A percentile compares a stretch with the other conserved stretches of the same genome.
Conservation (phyloP, 2,797 vertebrate genomes). For the Apogon hyalosoma region DNA sequence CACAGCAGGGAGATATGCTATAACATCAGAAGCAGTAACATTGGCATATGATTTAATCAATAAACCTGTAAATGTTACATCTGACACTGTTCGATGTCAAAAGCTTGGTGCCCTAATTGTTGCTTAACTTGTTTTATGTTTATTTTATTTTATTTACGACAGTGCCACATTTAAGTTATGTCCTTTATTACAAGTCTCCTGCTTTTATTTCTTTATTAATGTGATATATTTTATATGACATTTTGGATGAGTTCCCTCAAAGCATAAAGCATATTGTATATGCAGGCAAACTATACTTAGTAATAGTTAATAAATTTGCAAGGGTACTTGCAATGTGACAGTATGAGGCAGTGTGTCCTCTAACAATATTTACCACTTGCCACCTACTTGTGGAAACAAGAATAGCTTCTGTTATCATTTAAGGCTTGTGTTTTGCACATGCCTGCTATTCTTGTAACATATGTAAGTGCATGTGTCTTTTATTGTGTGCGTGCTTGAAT, state of each 20-base stretch:
- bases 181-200: neutral
- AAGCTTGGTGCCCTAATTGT: conserved; percentile 3
- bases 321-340: conserved; percentile 21
- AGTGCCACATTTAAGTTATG: neutral
- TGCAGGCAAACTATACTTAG: conserved; percentile 17
- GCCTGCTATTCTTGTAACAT: conserved; percentile 63
- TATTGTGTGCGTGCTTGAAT: conserved; percentile 61
- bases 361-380: conserved; percentile 47
- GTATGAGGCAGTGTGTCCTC: conserved; percentile 29
- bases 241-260: too few relatives aligned
- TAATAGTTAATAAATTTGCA: conserved; percentile 30
- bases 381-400: conserved; percentile 55
- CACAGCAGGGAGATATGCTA: too few relatives aligned
- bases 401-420: conserved; percentile 67
- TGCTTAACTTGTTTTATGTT: neutral
- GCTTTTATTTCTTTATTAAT: neutral
- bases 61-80: too few relatives aligned
- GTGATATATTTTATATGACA: too few relatives aligned
- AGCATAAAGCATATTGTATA: neutral
- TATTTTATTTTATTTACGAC: neutral
- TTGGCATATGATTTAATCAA: too few relatives aligned
- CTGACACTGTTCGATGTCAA: neutral
- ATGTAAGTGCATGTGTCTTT: conserved; percentile 53
- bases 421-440: conserved; percentile 54
- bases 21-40: too few relatives aligned